Percentiles rank a stretch among this genome's conserved stretches.
Evolutionary conservation across 2,797 vertebrate genomes (phyloP).

Genomic region (Cynopterus sphinx): DNA sequence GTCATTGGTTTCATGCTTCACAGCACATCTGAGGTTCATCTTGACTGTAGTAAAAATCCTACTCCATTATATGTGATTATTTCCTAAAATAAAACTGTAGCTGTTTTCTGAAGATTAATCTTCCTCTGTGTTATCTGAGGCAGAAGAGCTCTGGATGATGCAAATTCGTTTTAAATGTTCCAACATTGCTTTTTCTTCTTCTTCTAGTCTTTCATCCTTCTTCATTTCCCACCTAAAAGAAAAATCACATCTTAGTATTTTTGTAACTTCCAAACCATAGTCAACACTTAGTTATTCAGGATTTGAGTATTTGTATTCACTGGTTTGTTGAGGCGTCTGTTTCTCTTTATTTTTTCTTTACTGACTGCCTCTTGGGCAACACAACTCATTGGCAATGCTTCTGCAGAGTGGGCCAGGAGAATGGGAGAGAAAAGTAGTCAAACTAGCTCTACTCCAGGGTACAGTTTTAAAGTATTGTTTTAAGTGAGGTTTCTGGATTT

Average conservation of each 20-base stretch:
- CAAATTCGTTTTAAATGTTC: conserved; percentile 89
- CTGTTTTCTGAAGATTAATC: conserved; percentile 70
- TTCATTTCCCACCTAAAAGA: conserved; percentile 96
- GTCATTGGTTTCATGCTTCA: conserved; percentile 65
- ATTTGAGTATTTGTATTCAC: not conserved
- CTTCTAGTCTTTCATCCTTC: conserved; percentile 89
- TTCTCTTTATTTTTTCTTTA: not conserved
- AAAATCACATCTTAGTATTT: conserved; percentile 71
- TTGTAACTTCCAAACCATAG: conserved; percentile 42
- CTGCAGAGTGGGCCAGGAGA: not conserved
- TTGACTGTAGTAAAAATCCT: conserved; percentile 45
- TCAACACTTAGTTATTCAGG: not conserved
- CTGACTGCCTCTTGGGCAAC: not conserved
- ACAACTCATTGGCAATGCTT: not conserved
- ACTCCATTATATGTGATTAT: conserved; percentile 48
- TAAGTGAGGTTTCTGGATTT: conserved; percentile 33
- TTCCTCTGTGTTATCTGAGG: conserved; percentile 76
- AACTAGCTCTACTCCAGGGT: not conserved
- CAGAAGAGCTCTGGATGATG: conserved; percentile 80
- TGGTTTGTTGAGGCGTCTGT: not conserved
- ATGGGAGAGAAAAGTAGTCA: not conserved
- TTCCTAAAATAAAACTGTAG: conserved; percentile 70
- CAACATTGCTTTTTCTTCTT: conserved; percentile 90
- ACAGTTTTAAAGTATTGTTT: not conserved
- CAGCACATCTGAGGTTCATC: conserved; percentile 49